These are phyloP conservation scores for Pemphredon lugubris DNA, from an alignment of 2,888 invertebrate genomes.

Conservation along the genomic window DNA sequence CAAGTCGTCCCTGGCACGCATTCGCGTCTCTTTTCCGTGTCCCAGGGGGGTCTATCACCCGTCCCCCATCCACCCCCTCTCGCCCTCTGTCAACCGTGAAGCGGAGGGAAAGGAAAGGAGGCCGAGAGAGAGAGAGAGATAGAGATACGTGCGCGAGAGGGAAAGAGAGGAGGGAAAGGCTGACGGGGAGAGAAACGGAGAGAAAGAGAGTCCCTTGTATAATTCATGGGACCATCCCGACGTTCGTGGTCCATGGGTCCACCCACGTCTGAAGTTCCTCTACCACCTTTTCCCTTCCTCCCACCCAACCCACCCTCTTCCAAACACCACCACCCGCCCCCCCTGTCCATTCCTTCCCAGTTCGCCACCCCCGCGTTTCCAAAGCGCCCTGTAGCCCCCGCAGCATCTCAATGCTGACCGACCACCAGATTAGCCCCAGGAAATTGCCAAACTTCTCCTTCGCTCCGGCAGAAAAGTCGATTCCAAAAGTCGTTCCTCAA, in stretches of 20 bases:
- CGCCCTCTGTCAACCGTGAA: constrained; percentile 44
- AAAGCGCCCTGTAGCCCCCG: constrained; percentile 61
- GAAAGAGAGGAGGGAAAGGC: background rate
- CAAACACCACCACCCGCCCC: too few relatives aligned
- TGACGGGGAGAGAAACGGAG: constrained; percentile 24
- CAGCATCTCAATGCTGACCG: constrained; percentile 80
- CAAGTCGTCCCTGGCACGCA: constrained; percentile 58
- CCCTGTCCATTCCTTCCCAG: constrained; percentile 3
- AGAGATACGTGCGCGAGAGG: too few relatives aligned
- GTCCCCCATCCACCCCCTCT: constrained; percentile 23
- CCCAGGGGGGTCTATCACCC: constrained; percentile 36
- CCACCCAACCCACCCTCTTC: constrained; percentile 32
- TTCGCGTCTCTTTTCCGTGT: constrained; percentile 51
- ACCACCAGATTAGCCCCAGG: constrained; percentile 80
- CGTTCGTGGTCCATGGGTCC: constrained; percentile 73
- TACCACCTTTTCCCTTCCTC: constrained; percentile 31
- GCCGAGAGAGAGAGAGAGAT: constrained; percentile 1
- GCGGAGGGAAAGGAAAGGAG: background rate
- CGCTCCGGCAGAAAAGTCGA: constrained; percentile 76
- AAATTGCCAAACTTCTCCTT: constrained; percentile 81
- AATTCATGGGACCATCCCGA: constrained; percentile 78
- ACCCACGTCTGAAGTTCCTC: constrained; percentile 42
- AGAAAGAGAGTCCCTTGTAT: constrained; percentile 73
- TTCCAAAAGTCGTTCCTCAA: constrained; percentile 78
- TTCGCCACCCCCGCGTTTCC: constrained; percentile 44